Conservation (phyloP, 2,797 vertebrate genomes). For the Phoeniculus purpureus region DNA sequence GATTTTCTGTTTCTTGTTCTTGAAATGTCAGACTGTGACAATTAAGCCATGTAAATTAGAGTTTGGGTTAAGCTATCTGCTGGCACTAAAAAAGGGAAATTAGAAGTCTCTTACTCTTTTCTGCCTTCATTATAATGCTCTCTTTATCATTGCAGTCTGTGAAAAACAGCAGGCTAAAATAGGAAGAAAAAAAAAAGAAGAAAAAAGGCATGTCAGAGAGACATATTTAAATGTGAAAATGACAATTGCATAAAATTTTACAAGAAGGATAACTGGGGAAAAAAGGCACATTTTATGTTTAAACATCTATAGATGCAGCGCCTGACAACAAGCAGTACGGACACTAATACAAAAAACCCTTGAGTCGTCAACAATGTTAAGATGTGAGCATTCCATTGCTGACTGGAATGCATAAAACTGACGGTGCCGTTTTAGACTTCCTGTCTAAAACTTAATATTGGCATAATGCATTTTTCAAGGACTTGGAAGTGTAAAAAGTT, state of each 20-base stretch:
- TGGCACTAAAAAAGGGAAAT: background rate
- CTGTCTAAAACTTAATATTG: too few relatives aligned
- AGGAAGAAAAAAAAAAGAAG: background rate
- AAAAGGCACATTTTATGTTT: background rate
- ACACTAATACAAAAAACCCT: background rate
- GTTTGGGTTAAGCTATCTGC: background rate
- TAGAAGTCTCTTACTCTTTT: background rate
- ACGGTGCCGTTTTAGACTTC: background rate
- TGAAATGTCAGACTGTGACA: background rate
- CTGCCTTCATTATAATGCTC: background rate
- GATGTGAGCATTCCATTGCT: background rate
- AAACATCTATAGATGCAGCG: rapidly evolving
- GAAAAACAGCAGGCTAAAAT: background rate
- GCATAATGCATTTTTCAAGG: too few relatives aligned
- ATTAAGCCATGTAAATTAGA: background rate
- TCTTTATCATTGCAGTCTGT: background rate
- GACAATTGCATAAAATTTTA: background rate
- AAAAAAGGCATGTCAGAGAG: background rate
- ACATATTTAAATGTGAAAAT: background rate
- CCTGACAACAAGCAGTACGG: background rate
- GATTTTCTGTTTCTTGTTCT: background rate
- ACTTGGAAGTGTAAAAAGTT: too few relatives aligned
- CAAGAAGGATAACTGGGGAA: background rate
- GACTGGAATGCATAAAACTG: background rate
- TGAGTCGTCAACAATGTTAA: background rate